phyloP scores from a whole-genome alignment of 2,797 vertebrate species.

The Spondyliosoma cantharus region DNA sequence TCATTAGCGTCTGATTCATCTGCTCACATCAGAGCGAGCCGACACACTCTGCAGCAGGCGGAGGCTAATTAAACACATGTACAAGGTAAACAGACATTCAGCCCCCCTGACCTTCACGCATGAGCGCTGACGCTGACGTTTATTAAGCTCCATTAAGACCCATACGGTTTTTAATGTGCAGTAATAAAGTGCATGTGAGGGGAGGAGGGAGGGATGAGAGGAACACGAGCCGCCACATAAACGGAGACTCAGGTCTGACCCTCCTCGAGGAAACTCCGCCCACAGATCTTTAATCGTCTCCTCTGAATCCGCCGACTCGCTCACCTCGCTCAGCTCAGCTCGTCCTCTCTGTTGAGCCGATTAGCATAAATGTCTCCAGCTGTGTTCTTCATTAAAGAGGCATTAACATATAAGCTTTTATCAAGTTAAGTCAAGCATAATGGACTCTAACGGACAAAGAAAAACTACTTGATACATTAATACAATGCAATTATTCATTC shows the following conservation, averaged over 20 bases:
- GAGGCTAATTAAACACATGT: conserved; percentile 68
- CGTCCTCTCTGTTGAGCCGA: conserved; percentile 28
- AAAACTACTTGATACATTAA: conserved; percentile 9
- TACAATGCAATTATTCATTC: not conserved
- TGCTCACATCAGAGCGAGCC: conserved; percentile 2
- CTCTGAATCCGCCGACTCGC: not conserved
- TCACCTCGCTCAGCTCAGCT: conserved; percentile 39
- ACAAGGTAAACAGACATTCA: conserved; percentile 58
- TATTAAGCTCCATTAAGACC: conserved; percentile 69
- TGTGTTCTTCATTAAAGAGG: conserved; percentile 47
- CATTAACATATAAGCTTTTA: conserved; percentile 46
- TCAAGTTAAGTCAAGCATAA: conserved; percentile 22
- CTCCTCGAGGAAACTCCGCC: not conserved
- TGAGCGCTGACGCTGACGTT: conserved; percentile 31
- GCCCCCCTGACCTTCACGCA: conserved; percentile 18
- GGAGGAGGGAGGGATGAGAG: not conserved
- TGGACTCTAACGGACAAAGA: not conserved
- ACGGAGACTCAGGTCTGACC: not conserved
- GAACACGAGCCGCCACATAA: too few species aligned
- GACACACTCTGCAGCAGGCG: conserved; percentile 20
- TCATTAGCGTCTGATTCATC: conserved; percentile 48
- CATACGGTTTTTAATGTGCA: conserved; percentile 67
- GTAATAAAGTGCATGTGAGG: conserved; percentile 57
- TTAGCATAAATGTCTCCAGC: conserved; percentile 21
- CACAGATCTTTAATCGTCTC: not conserved